Evolutionary conservation across 2,888 invertebrate species (phyloP).

Genomic region (Argyra leucocephala): DNA sequence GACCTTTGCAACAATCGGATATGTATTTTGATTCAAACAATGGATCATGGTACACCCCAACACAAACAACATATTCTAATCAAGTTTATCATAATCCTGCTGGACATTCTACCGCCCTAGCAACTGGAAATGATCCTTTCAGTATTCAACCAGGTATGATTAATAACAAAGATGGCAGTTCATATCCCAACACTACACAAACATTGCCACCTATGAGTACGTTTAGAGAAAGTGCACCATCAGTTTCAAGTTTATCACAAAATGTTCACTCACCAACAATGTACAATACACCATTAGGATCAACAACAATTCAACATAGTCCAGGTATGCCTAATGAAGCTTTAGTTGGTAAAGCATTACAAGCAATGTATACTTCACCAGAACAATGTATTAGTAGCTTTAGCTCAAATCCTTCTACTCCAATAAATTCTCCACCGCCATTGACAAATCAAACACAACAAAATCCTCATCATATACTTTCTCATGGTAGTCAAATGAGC

Average conservation of each 20-base stretch:
- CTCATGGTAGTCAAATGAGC: conserved; percentile 22
- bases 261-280: conserved; percentile 16
- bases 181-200: conserved; percentile 33
- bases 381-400: conserved; percentile 73
- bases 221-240: conserved; percentile 42
- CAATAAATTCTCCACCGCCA: conserved; percentile 89
- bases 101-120: conserved; percentile 29
- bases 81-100: conserved; percentile 26
- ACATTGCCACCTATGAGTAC: conserved; percentile 46
- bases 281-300: conserved; percentile 24
- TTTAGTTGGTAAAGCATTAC: conserved; percentile 49
- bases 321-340: conserved; percentile 42
- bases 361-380: conserved; percentile 51
- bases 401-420: conserved; percentile 88
- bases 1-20: conserved; percentile 46
- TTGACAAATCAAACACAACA: conserved; percentile 47
- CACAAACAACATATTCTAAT: conserved; percentile 26
- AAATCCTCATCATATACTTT: conserved; percentile 34
- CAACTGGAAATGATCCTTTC: conserved; percentile 29
- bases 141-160: conserved; percentile 19
- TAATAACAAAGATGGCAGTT: conserved; percentile 19
- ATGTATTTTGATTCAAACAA: conserved; percentile 50
- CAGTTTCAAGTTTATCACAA: conserved; percentile 7
- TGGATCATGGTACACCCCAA: conserved; percentile 42
- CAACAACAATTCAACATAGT: conserved; percentile 34